Conservation (phyloP, 2,113 vertebrate genomes). For the Alosa alosa region DNA sequence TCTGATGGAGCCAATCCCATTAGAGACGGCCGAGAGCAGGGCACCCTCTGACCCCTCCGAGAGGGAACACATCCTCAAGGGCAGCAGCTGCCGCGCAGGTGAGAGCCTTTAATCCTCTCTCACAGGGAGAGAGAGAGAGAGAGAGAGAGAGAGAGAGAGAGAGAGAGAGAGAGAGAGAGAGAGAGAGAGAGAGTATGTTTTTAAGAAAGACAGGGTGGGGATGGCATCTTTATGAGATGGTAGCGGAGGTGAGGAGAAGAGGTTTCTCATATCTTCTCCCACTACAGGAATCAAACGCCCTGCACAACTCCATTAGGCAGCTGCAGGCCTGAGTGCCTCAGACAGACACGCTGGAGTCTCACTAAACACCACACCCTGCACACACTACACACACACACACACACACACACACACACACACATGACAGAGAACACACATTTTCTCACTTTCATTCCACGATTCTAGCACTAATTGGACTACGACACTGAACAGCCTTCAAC, state of each 20-base stretch:
- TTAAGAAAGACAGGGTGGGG: not conserved
- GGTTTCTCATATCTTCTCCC: not conserved
- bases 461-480: too few species aligned
- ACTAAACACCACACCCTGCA: not conserved
- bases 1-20: conserved; percentile 11
- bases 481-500: too few species aligned
- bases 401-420: not conserved
- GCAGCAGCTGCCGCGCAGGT: not conserved
- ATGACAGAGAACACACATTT: not conserved
- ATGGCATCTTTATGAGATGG: not conserved
- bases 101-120: not conserved
- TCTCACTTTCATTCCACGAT: not conserved
- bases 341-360: not conserved
- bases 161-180: not conserved
- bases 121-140: not conserved
- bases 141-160: not conserved
- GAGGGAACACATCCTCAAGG: conserved; percentile 3
- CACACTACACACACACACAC: not conserved
- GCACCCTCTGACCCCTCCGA: conserved; percentile 10
- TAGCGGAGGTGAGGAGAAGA: not conserved
- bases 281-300: not conserved
- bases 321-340: not conserved
- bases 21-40: not conserved
- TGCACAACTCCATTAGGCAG: not conserved
- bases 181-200: not conserved